Conservation (phyloP, 2,797 vertebrate genomes). For the Okamejei kenojei region DNA sequence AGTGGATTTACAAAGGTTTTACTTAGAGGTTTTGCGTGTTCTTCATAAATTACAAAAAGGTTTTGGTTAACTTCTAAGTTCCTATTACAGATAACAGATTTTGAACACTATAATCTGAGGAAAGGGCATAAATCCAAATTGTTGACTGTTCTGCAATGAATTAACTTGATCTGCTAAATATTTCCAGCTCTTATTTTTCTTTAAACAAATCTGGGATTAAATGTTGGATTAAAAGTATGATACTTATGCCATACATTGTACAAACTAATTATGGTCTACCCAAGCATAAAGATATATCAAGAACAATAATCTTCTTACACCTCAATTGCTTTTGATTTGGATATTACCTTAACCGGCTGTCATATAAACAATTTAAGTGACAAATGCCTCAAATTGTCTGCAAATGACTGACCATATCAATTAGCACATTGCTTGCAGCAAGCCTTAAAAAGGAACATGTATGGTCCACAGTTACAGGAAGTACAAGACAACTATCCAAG, state of each 20-base stretch:
- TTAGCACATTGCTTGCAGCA: constrained; percentile 56
- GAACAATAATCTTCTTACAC: neutral
- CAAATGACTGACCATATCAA: constrained; percentile 55
- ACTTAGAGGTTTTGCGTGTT: too few species aligned
- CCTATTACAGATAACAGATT: neutral
- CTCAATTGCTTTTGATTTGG: constrained; percentile 47
- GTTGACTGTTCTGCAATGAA: too few species aligned
- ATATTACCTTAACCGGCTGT: constrained; percentile 54
- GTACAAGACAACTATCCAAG: neutral
- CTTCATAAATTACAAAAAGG: neutral
- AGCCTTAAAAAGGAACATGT: neutral
- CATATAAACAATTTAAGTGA: constrained; percentile 60
- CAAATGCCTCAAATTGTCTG: constrained; percentile 51
- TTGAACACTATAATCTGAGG: neutral
- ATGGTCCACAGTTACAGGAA: neutral
- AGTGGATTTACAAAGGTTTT: too few species aligned
- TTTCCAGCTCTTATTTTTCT: too few species aligned
- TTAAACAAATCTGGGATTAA: too few species aligned
- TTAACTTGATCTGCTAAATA: too few species aligned
- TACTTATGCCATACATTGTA: too few species aligned
- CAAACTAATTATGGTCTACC: neutral
- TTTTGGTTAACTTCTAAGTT: neutral
- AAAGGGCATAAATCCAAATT: too few species aligned
- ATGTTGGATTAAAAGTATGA: neutral
- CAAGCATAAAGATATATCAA: neutral